Evolutionary conservation across 1,140 invertebrate species (phyloP).

Genomic region (Cyphomyrmex costatus): DNA sequence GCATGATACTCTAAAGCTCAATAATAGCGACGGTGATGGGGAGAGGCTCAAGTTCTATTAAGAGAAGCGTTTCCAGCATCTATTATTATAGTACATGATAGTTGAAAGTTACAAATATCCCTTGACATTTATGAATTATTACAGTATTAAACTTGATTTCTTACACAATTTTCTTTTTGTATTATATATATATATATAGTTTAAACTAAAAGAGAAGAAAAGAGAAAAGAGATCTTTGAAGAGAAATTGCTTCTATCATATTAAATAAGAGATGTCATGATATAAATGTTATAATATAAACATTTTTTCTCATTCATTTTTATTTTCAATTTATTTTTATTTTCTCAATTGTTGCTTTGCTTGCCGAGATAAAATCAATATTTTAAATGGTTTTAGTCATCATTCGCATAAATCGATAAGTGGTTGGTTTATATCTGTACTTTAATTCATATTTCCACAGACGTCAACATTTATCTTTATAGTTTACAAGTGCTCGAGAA

Average conservation of each 20-base stretch:
- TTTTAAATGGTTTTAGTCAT: background rate
- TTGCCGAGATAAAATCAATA: conserved; percentile 13
- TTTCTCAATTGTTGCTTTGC: background rate
- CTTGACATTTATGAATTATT: background rate
- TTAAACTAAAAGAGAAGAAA: background rate
- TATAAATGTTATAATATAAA: background rate
- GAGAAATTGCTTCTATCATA: background rate
- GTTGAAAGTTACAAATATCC: background rate
- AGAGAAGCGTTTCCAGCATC: background rate
- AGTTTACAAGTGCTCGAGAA: conserved; percentile 1
- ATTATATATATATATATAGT: background rate
- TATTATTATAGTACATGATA: background rate
- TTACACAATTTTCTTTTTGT: background rate
- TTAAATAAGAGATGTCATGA: background rate
- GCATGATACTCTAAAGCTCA: background rate
- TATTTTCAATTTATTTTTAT: no score
- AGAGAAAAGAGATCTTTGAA: background rate
- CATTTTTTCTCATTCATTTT: no score
- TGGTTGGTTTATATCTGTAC: background rate
- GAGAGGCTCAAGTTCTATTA: background rate
- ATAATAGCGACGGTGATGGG: background rate
- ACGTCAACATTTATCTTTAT: conserved; percentile 33
- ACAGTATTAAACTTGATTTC: background rate
- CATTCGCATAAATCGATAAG: background rate
- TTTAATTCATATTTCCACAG: conserved; percentile 19